Percentiles rank a stretch among this genome's conserved stretches.
Conservation (phyloP, 2,888 invertebrate genomes). For the Drosophila affinis region DNA sequence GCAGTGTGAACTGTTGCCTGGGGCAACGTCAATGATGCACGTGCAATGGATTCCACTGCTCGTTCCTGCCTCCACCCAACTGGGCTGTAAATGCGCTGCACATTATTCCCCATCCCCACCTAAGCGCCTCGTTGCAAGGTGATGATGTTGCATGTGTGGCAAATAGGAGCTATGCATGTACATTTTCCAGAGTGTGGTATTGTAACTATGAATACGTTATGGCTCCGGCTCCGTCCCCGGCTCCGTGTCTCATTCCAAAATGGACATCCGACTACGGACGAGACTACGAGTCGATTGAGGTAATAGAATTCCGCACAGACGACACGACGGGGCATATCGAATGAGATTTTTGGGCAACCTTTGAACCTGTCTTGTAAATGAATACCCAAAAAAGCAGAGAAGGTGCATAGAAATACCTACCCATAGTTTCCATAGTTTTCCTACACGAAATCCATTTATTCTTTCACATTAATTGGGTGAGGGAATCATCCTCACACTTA, state of each 20-base stretch:
- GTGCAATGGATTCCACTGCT: conserved; percentile 30
- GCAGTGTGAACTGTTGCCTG: conserved; percentile 25
- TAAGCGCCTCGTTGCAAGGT: background rate
- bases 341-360: background rate
- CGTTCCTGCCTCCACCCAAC: conserved; percentile 7
- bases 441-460: conserved; percentile 24
- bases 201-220: conserved; percentile 30
- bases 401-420: too few relatives aligned
- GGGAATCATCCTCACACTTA: too few relatives aligned
- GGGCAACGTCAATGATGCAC: conserved; percentile 41
- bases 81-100: conserved; percentile 60
- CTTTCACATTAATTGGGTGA: background rate
- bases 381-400: background rate
- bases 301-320: background rate
- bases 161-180: background rate
- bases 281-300: background rate
- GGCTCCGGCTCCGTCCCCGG: background rate
- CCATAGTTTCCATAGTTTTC: conserved; percentile 23
- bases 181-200: background rate
- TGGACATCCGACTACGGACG: too few relatives aligned
- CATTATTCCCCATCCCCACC: conserved; percentile 38
- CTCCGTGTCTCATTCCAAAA: too few relatives aligned
- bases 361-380: too few relatives aligned
- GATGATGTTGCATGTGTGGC: conserved; percentile 1
- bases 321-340: background rate